A percentile compares a stretch with the other conserved stretches of the same genome.
Evolutionary conservation across 2,888 invertebrate genomes (phyloP).

Genomic region (Ypsolopha sequella): DNA sequence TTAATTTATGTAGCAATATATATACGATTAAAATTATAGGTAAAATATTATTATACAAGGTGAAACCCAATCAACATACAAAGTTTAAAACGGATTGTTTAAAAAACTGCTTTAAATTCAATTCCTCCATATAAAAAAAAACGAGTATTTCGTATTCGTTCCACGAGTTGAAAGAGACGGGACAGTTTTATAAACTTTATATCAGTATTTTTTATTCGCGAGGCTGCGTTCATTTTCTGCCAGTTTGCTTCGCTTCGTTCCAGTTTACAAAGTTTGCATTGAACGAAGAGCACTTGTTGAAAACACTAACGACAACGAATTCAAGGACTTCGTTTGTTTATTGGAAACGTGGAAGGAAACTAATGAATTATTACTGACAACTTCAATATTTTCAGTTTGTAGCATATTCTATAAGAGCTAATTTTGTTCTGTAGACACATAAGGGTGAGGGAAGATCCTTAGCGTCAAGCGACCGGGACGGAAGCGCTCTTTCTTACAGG

Average conservation of each 20-base stretch:
- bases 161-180: background rate
- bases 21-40: too few relatives aligned
- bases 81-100: background rate
- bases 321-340: background rate
- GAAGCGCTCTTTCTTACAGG: too few relatives aligned
- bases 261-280: background rate
- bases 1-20: too few relatives aligned
- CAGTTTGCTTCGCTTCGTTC: background rate
- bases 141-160: background rate
- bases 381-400: too few relatives aligned
- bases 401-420: too few relatives aligned
- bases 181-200: background rate
- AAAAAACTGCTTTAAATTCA: background rate
- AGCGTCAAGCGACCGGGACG: too few relatives aligned
- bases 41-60: too few relatives aligned
- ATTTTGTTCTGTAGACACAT: too few relatives aligned
- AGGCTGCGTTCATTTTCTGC: background rate
- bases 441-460: too few relatives aligned
- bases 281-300: background rate
- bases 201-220: background rate
- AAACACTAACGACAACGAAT: background rate
- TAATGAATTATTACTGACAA: too few relatives aligned
- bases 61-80: too few relatives aligned
- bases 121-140: background rate
- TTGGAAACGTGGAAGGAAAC: too few relatives aligned